A percentile compares a stretch with the other conserved stretches of the same genome.
These are phyloP conservation scores for Amphiprion ocellaris DNA, from an alignment of 2,113 vertebrate species.

Conservation along the genomic window DNA sequence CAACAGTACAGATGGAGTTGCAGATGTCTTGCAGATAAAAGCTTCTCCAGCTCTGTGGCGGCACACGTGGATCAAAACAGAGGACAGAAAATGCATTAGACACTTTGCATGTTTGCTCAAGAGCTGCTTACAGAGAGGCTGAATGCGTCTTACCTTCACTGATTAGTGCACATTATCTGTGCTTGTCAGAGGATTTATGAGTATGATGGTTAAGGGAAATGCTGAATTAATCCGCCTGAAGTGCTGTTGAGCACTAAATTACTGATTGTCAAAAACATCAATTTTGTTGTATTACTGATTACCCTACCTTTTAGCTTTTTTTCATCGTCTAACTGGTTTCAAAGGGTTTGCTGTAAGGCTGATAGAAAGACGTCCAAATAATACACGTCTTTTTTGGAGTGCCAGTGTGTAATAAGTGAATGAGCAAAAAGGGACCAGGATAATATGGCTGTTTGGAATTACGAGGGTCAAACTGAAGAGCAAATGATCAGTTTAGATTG, in stretches of 20 bases:
- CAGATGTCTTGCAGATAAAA: constrained; percentile 69
- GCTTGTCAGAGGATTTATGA: constrained; percentile 84
- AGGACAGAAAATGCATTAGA: constrained; percentile 33
- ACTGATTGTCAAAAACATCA: not conserved
- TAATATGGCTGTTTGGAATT: not conserved
- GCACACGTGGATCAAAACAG: constrained; percentile 31
- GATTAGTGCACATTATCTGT: constrained; percentile 81
- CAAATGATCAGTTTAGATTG: not conserved
- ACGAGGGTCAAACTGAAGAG: constrained; percentile 6
- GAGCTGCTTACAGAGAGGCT: not conserved
- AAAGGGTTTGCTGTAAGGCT: no score
- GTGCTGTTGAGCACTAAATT: not conserved
- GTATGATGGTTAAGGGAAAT: constrained; percentile 72
- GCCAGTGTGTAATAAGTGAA: not conserved
- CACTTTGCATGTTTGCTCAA: not conserved
- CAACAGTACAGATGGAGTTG: constrained; percentile 50
- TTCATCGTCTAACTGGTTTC: not conserved
- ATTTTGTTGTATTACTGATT: not conserved
- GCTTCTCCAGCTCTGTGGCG: constrained; percentile 66
- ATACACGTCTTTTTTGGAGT: no score
- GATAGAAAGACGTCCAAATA: no score
- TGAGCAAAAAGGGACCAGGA: not conserved
- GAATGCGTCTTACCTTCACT: constrained; percentile 68
- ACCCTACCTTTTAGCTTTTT: not conserved
- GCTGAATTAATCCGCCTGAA: constrained; percentile 9